Evolutionary conservation across 1,140 invertebrate genomes (phyloP), one percentile per base, ranked within the genome.

Genomic region (Lutraria rhynchaena): DNA sequence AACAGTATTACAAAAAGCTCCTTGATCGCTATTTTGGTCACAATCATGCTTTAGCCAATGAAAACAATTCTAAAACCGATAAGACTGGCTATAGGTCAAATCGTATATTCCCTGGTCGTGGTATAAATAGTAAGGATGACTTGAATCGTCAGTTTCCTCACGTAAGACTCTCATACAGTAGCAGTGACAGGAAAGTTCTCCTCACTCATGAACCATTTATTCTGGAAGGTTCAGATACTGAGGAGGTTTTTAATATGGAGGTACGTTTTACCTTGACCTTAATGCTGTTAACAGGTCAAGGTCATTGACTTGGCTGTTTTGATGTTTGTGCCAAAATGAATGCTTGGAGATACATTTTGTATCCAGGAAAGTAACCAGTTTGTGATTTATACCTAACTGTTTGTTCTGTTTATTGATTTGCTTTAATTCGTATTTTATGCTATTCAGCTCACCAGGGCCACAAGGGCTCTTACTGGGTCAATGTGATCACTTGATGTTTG

Each of bases 21-120:
- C 80, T 90, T 83, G 89, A 90, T 78, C 84, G 88, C 29, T 90
- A 90, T 70, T 90, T 89, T 83, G 89, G 89, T 53, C 80, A 86
- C 58, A 89, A 90, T 83, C 88, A 89, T 82, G 87, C 86, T 63
- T 77, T 90, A 31, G 83, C 87, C 41, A 88, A 88, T 76, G 87
- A 89, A n/a, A 82, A 57, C 65, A 81, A 70, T 69, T 60, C 57
- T 60, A 73, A 81, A 61, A 33, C 44, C 60, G 86, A 87, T 27
- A 87, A 75, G 49, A 81, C 80, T 33, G 49, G 22, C 0, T 69
- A 76, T 77, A 83, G 71, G 61, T 60, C 76, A 77, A 80, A 80
- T 60, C 57, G 53, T 58, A 84, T 44, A 49, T 86, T 83, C 67
- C 74, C 83, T 29, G 75, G 77, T 37, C 55, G 67, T 49, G 81